phyloP scores from a whole-genome alignment of 2,113 vertebrate genomes.

The Shinisaurus crocodilurus region DNA sequence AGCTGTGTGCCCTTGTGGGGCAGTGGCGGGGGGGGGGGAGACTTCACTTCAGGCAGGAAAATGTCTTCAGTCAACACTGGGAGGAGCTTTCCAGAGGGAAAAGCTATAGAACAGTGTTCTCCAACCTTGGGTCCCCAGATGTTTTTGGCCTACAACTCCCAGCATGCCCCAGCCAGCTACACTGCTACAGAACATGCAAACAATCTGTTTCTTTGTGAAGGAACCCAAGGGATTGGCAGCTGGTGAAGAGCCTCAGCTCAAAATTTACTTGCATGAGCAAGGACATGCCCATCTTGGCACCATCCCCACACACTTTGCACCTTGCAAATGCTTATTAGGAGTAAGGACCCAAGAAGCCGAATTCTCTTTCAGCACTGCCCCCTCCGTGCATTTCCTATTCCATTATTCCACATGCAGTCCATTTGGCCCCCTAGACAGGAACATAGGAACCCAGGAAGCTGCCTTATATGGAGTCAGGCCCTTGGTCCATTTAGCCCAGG shows the following conservation, averaged over 20 bases:
- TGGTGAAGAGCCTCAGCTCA: neutral
- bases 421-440: neutral
- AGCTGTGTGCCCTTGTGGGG: neutral
- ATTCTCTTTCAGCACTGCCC: neutral
- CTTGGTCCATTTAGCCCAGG: too few species aligned
- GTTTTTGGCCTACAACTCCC: too few species aligned
- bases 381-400: neutral
- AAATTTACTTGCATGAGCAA: neutral
- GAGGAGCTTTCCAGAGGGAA: too few species aligned
- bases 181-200: neutral
- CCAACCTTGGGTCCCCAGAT: too few species aligned
- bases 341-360: neutral
- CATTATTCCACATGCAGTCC: neutral
- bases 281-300: neutral
- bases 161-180: too few species aligned
- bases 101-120: too few species aligned
- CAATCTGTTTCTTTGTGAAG: neutral
- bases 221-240: neutral
- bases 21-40: too few species aligned
- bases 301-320: fast-evolving
- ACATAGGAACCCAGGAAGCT: too few species aligned
- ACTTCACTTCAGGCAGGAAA: neutral
- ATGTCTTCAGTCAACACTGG: neutral
- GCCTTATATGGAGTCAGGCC: too few species aligned
- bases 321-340: neutral